Base-by-base conservation (phyloP, 2,113 vertebrate genomes). In the Pontoporia blainvillei region DNA sequence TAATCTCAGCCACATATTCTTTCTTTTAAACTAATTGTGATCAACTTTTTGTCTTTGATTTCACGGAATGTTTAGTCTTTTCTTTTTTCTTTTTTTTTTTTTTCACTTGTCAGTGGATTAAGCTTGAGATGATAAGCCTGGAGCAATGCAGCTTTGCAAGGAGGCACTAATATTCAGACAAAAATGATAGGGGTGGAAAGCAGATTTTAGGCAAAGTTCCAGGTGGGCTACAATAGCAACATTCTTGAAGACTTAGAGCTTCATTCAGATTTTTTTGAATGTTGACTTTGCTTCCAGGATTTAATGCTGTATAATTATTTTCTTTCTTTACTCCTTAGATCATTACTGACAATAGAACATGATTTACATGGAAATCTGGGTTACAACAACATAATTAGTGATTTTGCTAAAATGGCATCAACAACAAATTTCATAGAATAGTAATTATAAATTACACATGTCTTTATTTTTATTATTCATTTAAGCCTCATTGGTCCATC, bases 231-330 rank as follows among this genome's bases (percentile, higher is more conserved):
- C 15, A 84, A 88, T 36, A 64, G 14, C 57, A 90, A n/a, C 90
- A 88, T 96, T 88, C 95, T 91, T 85, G 39, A 81, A 76, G 86
- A 71, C 52, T 89, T 96, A 91, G 76, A 95, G 86, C 44, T 87
- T 88, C 90, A 64, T 92, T 92, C n/a, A 17, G 20, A 79, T 62
- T 85, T 94, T 93, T 69, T 61, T 79, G 14, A 94, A 76, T 52
- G 59, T 54, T 85, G 71, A 93, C 52, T 91, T 96, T 81, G 44
- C 59, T 82, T n/a, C 14, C 49, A 57, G 46, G 27, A 54, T 85
- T 90, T 49, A 71, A 87, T 31, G 29, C 52, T 64, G 8, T 36
- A 34, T 73, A 90, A 92, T 87, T 78, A 54, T 79, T 79, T 86
- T 88, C n/a, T 49, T 49, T 85, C 62, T 85, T n/a, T 27, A 39